phyloP scores from a whole-genome alignment of 2,888 invertebrate species.

The Eilema sororculum region DNA sequence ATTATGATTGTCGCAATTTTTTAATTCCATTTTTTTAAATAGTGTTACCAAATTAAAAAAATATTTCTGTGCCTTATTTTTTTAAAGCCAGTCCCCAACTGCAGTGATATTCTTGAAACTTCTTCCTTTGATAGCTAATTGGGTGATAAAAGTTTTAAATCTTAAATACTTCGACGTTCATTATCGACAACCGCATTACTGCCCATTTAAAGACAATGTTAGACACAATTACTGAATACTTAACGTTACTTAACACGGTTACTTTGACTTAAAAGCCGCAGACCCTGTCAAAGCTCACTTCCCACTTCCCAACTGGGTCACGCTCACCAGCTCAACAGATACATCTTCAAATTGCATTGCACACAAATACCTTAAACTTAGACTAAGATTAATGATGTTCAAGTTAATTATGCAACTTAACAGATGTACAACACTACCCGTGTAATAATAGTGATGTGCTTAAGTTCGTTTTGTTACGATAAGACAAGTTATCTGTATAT shows the following conservation, averaged over 20 bases:
- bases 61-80: neutral
- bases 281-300: slow-evolving; percentile 37
- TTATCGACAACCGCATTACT: neutral
- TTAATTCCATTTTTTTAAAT: too few species aligned
- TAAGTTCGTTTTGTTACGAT: slow-evolving; percentile 67
- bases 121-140: slow-evolving; percentile 1
- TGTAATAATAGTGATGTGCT: slow-evolving; percentile 58
- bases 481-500: slow-evolving; percentile 67
- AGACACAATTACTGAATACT: slow-evolving; percentile 1
- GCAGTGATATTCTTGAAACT: neutral
- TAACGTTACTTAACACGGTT: slow-evolving; percentile 13
- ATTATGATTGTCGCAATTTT: too few species aligned
- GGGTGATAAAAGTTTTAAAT: neutral
- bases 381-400: slow-evolving; percentile 49
- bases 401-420: slow-evolving; percentile 50
- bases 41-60: neutral
- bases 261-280: slow-evolving; percentile 33
- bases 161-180: slow-evolving; percentile 2
- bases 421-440: slow-evolving; percentile 36
- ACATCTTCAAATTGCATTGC: slow-evolving; percentile 49
- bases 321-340: slow-evolving; percentile 27
- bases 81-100: neutral
- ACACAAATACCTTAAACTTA: slow-evolving; percentile 32
- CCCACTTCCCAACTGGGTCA: slow-evolving; percentile 36
- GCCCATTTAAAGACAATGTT: neutral